Percentiles rank a stretch among this genome's conserved stretches.
These are phyloP conservation scores for Astyanax mexicanus DNA, from an alignment of 2,797 vertebrate species.

Conservation along the genomic window DNA sequence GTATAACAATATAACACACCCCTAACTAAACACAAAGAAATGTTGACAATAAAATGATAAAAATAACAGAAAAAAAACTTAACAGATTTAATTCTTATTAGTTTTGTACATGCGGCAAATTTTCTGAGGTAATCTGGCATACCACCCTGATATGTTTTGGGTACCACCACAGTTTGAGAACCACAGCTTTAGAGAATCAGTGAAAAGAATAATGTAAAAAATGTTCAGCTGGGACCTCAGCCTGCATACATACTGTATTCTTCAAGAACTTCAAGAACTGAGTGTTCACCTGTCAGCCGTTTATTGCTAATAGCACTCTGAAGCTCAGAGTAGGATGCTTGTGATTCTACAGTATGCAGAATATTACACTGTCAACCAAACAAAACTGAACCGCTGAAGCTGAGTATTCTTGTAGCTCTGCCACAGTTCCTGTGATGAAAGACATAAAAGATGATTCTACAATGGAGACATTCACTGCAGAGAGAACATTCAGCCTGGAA, in stretches of 20 bases:
- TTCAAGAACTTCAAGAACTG: too few species aligned
- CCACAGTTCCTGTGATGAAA: conserved; percentile 16
- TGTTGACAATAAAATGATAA: too few species aligned
- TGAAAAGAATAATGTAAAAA: not conserved
- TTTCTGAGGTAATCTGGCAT: too few species aligned
- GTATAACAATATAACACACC: too few species aligned
- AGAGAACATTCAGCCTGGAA: not conserved
- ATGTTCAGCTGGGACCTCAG: not conserved
- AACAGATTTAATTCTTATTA: too few species aligned
- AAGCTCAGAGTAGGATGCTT: not conserved
- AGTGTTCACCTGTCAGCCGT: not conserved
- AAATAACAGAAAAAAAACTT: too few species aligned
- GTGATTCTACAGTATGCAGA: not conserved
- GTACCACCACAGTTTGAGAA: too few species aligned
- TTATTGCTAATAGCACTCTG: not conserved
- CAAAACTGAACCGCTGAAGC: not conserved
- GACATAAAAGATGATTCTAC: conserved; percentile 8
- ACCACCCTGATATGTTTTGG: too few species aligned
- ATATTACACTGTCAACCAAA: not conserved
- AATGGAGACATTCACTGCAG: conserved; percentile 12
- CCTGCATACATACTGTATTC: too few species aligned
- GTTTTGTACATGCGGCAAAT: too few species aligned
- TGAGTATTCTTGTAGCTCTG: not conserved
- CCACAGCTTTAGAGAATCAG: not conserved
- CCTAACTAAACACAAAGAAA: too few species aligned